Percentiles rank a stretch among this genome's conserved stretches.
These are phyloP conservation scores for Clepsis dumicolana DNA, from an alignment of 2,888 invertebrate genomes.

Conservation along the genomic window DNA sequence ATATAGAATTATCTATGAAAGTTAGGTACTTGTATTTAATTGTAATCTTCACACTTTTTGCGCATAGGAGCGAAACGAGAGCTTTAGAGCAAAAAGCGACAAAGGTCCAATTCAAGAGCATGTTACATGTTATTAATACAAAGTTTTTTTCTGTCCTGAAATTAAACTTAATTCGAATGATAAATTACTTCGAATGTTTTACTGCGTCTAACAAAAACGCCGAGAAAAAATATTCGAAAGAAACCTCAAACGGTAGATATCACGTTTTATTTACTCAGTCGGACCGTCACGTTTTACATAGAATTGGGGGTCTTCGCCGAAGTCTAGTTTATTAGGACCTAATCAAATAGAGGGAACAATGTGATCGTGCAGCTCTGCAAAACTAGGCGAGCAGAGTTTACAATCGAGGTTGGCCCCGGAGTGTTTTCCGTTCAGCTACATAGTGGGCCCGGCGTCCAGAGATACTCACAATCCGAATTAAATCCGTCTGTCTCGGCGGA, in stretches of 20 bases:
- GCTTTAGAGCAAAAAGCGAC: not conserved
- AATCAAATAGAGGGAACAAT: slow-evolving; percentile 34
- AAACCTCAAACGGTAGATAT: not conserved
- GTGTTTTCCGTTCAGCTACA: not conserved
- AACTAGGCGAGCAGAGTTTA: slow-evolving; percentile 3
- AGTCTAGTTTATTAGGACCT: slow-evolving; percentile 34
- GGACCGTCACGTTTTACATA: slow-evolving; percentile 32
- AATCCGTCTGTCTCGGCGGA: slow-evolving; percentile 35
- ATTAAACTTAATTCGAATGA: not conserved
- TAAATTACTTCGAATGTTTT: not conserved
- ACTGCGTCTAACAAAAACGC: not conserved
- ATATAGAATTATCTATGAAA: not conserved
- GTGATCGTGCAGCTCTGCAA: slow-evolving; percentile 26
- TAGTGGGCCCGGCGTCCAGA: slow-evolving; percentile 5
- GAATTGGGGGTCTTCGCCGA: slow-evolving; percentile 7
- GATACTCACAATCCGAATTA: slow-evolving; percentile 28
- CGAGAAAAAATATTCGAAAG: not conserved
- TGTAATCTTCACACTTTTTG: not conserved
- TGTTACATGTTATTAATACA: not conserved
- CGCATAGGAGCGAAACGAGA: not conserved
- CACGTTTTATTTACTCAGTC: slow-evolving; percentile 12
- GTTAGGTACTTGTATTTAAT: not conserved
- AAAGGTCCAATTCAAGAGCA: not conserved
- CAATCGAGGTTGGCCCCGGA: not conserved
- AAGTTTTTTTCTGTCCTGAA: not conserved